These are phyloP conservation scores for Bombyx huttoni DNA, from an alignment of 2,888 invertebrate genomes.

Conservation along the genomic window DNA sequence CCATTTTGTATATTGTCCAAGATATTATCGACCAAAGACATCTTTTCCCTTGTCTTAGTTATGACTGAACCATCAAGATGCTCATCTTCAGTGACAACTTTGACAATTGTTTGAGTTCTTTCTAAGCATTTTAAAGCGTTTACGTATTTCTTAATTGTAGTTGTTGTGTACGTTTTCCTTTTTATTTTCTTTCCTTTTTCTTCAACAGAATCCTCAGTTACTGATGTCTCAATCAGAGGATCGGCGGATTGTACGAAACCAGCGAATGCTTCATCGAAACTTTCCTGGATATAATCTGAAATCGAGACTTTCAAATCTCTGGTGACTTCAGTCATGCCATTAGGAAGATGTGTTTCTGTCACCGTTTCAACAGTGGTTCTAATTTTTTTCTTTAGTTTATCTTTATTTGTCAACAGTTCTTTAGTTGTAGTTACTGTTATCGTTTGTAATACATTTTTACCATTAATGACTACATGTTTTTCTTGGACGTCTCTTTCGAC, in stretches of 20 bases:
- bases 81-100: constrained; percentile 47
- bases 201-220: constrained; percentile 25
- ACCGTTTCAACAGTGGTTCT: constrained; percentile 51
- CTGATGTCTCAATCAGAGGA: constrained; percentile 30
- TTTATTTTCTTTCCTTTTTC: constrained; percentile 37
- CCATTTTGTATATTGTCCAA: constrained; percentile 7
- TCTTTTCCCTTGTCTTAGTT: constrained; percentile 51
- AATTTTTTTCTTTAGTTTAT: constrained; percentile 43
- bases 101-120: constrained; percentile 40
- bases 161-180: constrained; percentile 41
- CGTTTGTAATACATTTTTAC: constrained; percentile 41
- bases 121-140: constrained; percentile 24
- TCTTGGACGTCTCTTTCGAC: constrained; percentile 39
- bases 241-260: constrained; percentile 29
- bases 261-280: constrained; percentile 17
- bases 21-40: constrained; percentile 38
- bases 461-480: constrained; percentile 35
- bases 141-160: constrained; percentile 31
- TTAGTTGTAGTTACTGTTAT: constrained; percentile 49
- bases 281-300: constrained; percentile 32
- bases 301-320: constrained; percentile 55
- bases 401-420: constrained; percentile 38
- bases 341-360: constrained; percentile 44
- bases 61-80: constrained; percentile 51
- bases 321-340: constrained; percentile 51